phyloP scores from a whole-genome alignment of 2,113 vertebrate genomes.

The Phrynosoma blainvillii region DNA sequence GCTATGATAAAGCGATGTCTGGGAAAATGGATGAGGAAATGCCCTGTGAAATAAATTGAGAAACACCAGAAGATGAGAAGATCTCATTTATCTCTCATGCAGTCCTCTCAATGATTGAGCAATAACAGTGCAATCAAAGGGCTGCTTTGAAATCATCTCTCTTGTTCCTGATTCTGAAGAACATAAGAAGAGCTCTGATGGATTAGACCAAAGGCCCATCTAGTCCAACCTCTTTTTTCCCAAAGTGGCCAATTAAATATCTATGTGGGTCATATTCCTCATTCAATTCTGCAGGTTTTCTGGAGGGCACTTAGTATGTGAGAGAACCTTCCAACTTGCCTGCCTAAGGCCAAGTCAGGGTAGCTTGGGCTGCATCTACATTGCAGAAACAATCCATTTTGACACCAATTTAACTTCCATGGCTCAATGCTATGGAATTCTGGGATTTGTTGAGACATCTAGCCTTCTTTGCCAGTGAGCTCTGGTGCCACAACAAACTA shows the following conservation, averaged over 20 bases:
- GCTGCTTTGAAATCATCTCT: conserved; percentile 31
- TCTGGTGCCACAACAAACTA: no score
- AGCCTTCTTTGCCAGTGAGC: no score
- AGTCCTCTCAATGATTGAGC: conserved; percentile 37
- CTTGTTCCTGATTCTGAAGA: conserved; percentile 27
- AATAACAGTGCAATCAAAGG: conserved; percentile 52
- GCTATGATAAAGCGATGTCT: conserved; percentile 54
- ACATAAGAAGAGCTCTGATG: background rate
- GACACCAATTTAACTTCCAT: no score
- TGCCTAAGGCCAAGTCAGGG: background rate
- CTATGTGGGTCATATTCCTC: background rate
- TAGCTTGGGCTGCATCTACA: background rate
- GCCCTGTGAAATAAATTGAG: conserved; percentile 54
- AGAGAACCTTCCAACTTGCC: background rate
- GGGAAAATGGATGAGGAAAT: conserved; percentile 52
- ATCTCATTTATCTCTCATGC: conserved; percentile 50
- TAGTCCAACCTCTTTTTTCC: background rate
- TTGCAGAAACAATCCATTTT: no score
- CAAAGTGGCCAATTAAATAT: background rate
- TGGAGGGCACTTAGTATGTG: background rate
- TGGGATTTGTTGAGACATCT: no score
- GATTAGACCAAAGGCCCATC: background rate
- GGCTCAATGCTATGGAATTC: no score
- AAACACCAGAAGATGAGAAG: conserved; percentile 52
- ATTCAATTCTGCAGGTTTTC: background rate